phyloP scores from a whole-genome alignment of 1,140 invertebrate genomes.

The Aphelinus atriplicis region DNA sequence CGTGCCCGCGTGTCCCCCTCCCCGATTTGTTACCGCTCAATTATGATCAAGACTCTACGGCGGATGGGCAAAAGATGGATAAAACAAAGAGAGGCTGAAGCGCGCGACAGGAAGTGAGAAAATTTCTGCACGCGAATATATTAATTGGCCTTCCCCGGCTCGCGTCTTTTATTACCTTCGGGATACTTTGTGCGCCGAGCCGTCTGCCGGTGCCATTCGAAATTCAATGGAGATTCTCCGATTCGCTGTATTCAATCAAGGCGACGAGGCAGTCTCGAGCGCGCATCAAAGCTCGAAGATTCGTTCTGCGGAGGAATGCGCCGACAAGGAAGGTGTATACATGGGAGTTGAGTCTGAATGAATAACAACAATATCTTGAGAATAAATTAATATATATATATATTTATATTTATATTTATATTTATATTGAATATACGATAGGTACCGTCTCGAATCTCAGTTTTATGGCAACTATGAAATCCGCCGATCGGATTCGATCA shows the following conservation, averaged over 20 bases:
- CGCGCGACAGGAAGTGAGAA: neutral
- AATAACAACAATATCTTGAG: constrained; percentile 52
- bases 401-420: constrained; percentile 55
- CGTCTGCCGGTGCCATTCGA: neutral
- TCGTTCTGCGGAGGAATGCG: neutral
- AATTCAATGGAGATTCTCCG: neutral
- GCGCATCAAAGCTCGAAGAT: neutral
- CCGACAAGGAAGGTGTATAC: neutral
- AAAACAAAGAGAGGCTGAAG: constrained; percentile 9
- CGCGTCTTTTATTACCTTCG: neutral
- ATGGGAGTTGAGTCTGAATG: neutral
- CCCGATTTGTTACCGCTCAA: constrained; percentile 35
- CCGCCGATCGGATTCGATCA: constrained; percentile 36
- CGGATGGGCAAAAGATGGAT: neutral
- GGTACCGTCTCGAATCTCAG: constrained; percentile 61
- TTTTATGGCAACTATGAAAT: constrained; percentile 56
- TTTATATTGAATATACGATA: constrained; percentile 66
- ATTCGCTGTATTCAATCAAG: too few relatives aligned
- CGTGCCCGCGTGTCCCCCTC: too few relatives aligned
- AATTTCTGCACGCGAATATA: constrained; percentile 5
- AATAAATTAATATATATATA: constrained; percentile 67
- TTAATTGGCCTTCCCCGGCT: constrained; percentile 20
- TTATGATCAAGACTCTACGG: constrained; percentile 12
- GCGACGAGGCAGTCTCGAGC: too few relatives aligned
- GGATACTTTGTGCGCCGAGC: neutral